phyloP scores from a whole-genome alignment of 2,888 invertebrate species.

The Melieria omissa region DNA sequence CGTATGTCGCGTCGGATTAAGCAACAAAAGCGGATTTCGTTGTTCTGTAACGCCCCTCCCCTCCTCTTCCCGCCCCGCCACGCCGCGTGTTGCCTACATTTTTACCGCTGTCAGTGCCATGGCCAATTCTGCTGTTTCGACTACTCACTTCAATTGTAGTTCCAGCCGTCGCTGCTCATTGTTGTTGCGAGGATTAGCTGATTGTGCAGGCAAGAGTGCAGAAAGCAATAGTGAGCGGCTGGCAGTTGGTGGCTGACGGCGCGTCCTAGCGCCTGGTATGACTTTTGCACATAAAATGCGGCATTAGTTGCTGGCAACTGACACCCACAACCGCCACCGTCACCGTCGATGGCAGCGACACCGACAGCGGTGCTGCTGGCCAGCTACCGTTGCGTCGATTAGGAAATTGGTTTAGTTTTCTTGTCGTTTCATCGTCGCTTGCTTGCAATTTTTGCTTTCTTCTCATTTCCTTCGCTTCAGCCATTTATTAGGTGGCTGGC shows the following conservation, averaged over 20 bases:
- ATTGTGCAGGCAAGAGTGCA: neutral
- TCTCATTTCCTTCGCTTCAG: neutral
- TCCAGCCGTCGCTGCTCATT: neutral
- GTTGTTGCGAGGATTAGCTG: conserved; percentile 8
- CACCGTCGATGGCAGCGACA: neutral
- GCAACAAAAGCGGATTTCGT: too few relatives aligned
- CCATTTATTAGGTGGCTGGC: neutral
- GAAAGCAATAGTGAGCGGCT: too few relatives aligned
- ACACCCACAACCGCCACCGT: neutral
- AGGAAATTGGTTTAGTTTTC: conserved; percentile 23
- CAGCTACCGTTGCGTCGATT: neutral
- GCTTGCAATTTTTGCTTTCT: neutral
- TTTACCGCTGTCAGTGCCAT: conserved; percentile 25
- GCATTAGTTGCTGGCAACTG: neutral
- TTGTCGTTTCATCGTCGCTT: neutral
- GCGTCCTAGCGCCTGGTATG: neutral
- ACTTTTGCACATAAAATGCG: neutral
- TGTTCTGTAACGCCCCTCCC: too few relatives aligned
- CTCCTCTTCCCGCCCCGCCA: too few relatives aligned
- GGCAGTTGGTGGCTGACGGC: too few relatives aligned
- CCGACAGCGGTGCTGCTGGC: neutral
- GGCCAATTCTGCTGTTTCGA: conserved; percentile 9
- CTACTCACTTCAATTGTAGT: conserved; percentile 2
- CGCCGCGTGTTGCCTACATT: neutral
- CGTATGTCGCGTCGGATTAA: too few relatives aligned